Evolutionary conservation across 2,113 vertebrate species (phyloP).

Genomic region (Penelope pileata): DNA sequence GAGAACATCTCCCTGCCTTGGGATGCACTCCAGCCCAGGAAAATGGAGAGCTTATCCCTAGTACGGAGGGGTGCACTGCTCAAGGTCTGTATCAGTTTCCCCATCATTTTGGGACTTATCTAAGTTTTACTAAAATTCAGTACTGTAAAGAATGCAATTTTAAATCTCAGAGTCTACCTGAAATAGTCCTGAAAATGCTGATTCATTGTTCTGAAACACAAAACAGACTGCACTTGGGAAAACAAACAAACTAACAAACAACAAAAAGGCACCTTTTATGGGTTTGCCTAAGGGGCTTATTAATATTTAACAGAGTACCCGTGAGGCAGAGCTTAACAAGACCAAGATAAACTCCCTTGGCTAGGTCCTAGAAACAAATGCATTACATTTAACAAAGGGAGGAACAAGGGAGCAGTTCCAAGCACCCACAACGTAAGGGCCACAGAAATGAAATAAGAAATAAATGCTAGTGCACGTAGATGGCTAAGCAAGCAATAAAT

Average conservation of each 20-base stretch:
- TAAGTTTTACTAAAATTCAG: not conserved
- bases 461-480: not conserved
- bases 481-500: not conserved
- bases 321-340: not conserved
- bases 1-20: not conserved
- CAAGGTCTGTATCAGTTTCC: not conserved
- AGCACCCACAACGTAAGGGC: not conserved
- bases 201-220: not conserved
- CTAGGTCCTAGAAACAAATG: not conserved
- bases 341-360: slow-evolving; percentile 17
- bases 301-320: slow-evolving; percentile 49
- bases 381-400: slow-evolving; percentile 4
- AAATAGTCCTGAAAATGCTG: not conserved
- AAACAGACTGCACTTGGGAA: not conserved
- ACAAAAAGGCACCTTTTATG: not conserved
- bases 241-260: not conserved
- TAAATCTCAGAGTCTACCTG: not conserved
- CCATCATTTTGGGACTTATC: not conserved
- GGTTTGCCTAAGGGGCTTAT: slow-evolving; percentile 19
- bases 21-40: not conserved
- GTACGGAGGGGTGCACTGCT: not conserved
- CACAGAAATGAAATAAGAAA: not conserved
- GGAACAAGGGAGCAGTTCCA: not conserved
- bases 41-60: not conserved
- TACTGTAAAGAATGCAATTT: not conserved